Base-by-base conservation (phyloP, 2,797 vertebrate genomes). In the Anas acuta region DNA sequence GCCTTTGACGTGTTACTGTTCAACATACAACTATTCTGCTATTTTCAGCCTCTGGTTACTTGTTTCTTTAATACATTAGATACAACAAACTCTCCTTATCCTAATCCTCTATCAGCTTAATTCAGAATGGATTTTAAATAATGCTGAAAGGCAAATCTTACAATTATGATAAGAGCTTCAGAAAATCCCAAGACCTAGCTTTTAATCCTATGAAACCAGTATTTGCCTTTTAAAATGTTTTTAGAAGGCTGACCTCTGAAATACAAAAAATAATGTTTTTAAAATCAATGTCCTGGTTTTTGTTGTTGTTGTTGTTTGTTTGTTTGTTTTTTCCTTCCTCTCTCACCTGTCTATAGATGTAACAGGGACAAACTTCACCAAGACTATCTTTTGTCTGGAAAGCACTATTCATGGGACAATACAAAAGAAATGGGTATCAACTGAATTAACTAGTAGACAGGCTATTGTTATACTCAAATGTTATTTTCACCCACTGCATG, bases 261-360 rank as follows among this genome's bases (percentile, higher is more conserved):
- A 72, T 57, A 53, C 4, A 35, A 25, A 51, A 51, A 25, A 13
- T 25, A 49, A 25, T 14, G 7, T 25, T 51, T 93, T 62, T 82
- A 66, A 69, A 86, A 9, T 51, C 49, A 49, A 19, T 30, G 5
- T 58, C 14, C 41, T 70, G 13, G 86, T 25, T 39, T 39, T 45
- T 85, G 64, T 17, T 39, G 4, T 19, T 28, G 11, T 76, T 43
- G 6, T 15, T 41, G 41, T 41, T 41, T 3, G 26, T 65, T 35
- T 20, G 47, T 19, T n/a, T 3, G 35, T 82, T 8, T 19, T 11
- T 13, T 30, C 11, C 16, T 0, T 2, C 0, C 3, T 2, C 8
- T 32, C 16, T 32, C 5, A 45, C 28, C 43, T 60, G 13, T 43
- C 72, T 53, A 41, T 20, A 67, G 74, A 73, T 11, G 53, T 64